Evolutionary conservation across 2,797 vertebrate species (phyloP).

Genomic region (Gambusia yucatana): DNA sequence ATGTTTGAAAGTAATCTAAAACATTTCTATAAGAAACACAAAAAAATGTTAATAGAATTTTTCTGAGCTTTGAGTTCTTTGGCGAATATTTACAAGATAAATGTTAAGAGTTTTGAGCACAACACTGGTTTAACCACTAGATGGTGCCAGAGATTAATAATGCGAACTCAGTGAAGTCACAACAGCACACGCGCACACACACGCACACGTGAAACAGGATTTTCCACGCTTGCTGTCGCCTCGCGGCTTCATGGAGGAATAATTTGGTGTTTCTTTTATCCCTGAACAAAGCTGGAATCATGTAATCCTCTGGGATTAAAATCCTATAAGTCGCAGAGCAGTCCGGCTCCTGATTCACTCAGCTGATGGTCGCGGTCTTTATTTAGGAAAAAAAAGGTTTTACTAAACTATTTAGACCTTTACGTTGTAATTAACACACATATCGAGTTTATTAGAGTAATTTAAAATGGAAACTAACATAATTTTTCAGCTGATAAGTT

Average conservation of each 20-base stretch:
- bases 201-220: conserved; percentile 26
- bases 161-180: background rate
- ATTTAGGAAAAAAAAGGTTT: background rate
- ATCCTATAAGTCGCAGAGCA: background rate
- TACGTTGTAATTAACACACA: background rate
- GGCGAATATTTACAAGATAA: background rate
- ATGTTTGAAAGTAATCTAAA: too few species aligned
- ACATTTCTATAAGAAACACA: too few species aligned
- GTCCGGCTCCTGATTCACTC: background rate
- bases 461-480: background rate
- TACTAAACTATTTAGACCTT: background rate
- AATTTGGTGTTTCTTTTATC: conserved; percentile 41
- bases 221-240: conserved; percentile 27
- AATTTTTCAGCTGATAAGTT: background rate
- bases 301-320: conserved; percentile 51
- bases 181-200: background rate
- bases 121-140: conserved; percentile 16
- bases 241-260: conserved; percentile 31
- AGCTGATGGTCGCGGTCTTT: background rate
- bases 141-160: conserved; percentile 40
- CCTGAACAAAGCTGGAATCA: conserved; percentile 32
- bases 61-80: too few species aligned
- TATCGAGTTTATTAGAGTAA: background rate
- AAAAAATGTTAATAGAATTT: too few species aligned
- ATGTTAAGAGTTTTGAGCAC: background rate